phyloP scores from a whole-genome alignment of 2,113 vertebrate species.

The Solea senegalensis region DNA sequence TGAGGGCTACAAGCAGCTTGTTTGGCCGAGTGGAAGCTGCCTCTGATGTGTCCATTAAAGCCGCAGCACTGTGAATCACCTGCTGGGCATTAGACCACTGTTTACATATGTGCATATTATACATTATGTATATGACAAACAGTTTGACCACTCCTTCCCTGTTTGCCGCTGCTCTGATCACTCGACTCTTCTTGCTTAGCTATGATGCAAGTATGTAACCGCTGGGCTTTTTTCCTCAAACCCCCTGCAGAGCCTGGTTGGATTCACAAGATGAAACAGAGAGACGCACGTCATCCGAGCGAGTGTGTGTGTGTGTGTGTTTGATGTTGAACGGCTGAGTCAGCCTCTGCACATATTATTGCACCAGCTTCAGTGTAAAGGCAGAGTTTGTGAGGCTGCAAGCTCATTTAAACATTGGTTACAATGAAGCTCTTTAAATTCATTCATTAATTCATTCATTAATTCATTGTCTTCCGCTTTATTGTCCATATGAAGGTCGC shows the following conservation, averaged over 20 bases:
- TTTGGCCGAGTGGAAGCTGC: background rate
- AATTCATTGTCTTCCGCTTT: no score
- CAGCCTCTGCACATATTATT: background rate
- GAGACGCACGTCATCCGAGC: background rate
- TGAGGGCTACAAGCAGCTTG: background rate
- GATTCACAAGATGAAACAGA: background rate
- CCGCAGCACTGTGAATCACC: background rate
- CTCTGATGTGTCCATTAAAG: background rate
- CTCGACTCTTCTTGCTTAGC: background rate
- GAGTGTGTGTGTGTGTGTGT: background rate
- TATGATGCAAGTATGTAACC: slow-evolving; percentile 1
- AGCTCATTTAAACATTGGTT: no score
- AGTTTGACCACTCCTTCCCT: background rate
- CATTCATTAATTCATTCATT: no score
- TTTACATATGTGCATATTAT: background rate
- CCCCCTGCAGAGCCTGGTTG: background rate
- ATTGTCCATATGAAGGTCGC: no score
- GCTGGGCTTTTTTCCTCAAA: background rate
- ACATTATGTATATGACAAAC: background rate
- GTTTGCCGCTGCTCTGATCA: slow-evolving; percentile 4
- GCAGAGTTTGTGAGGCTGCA: no score
- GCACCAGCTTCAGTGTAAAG: background rate
- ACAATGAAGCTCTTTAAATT: no score
- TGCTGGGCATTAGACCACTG: background rate
- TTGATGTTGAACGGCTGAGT: background rate